phyloP scores from a whole-genome alignment of 2,113 vertebrate species.

The Spea multiplicata region DNA sequence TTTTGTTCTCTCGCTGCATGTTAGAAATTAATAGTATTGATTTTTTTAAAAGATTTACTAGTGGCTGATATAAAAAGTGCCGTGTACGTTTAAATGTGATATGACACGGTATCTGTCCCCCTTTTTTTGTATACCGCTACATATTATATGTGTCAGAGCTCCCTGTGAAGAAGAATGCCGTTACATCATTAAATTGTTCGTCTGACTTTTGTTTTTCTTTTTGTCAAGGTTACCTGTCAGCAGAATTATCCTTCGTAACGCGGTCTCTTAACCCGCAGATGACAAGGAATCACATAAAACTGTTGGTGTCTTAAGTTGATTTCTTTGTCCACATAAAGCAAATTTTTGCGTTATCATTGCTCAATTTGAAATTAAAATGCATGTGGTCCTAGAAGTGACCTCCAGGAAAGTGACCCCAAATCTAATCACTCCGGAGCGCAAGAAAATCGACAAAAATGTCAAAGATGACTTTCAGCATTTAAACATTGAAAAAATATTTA shows the following conservation, averaged over 20 bases:
- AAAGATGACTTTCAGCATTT: constrained; percentile 59
- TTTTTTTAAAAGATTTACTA: constrained; percentile 58
- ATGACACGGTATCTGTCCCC: constrained; percentile 48
- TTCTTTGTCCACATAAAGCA: constrained; percentile 52
- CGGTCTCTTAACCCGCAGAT: constrained; percentile 49
- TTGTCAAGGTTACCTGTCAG: constrained; percentile 73
- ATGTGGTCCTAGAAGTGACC: constrained; percentile 67
- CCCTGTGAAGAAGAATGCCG: constrained; percentile 51
- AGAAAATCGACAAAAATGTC: constrained; percentile 73
- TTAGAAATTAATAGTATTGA: constrained; percentile 56
- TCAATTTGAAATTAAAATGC: constrained; percentile 74
- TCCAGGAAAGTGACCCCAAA: constrained; percentile 70
- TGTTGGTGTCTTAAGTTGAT: constrained; percentile 60
- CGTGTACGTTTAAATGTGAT: constrained; percentile 53
- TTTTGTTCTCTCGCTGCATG: constrained; percentile 51
- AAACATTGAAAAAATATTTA: constrained; percentile 62
- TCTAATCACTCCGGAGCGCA: constrained; percentile 67
- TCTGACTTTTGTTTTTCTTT: constrained; percentile 35
- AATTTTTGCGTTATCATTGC: constrained; percentile 60
- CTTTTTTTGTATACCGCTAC: constrained; percentile 38
- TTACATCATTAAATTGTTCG: constrained; percentile 51
- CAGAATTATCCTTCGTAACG: constrained; percentile 60
- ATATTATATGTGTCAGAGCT: constrained; percentile 51
- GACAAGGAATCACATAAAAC: constrained; percentile 57
- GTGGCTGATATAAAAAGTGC: constrained; percentile 55